Conservation (phyloP, 2,888 invertebrate species). For the Mimachlamys varia region DNA sequence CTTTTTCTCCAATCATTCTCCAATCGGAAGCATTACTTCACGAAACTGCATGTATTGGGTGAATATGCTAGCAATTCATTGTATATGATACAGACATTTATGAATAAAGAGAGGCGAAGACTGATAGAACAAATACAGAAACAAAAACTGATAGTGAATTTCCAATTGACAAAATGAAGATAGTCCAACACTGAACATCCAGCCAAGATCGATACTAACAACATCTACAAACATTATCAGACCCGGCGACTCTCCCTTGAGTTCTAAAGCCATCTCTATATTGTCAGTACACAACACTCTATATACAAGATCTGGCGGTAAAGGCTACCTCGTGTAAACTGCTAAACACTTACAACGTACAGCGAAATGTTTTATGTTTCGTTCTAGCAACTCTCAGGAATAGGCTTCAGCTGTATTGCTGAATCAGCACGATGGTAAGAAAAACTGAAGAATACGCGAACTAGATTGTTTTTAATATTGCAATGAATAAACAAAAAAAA, state of each 20-base stretch:
- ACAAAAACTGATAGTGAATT: neutral
- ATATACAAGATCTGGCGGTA: neutral
- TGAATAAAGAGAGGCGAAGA: neutral
- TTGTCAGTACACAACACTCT: neutral
- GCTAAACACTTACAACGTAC: neutral
- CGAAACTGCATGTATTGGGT: neutral
- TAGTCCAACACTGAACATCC: neutral
- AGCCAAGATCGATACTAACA: neutral
- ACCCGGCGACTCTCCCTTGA: neutral
- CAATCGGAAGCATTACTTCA: too few species aligned
- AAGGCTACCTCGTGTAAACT: neutral
- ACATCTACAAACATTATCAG: neutral
- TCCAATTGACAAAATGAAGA: neutral
- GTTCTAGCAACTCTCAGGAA: neutral
- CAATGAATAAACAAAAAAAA: neutral
- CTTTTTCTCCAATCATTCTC: too few species aligned
- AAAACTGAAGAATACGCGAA: neutral
- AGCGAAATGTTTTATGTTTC: neutral
- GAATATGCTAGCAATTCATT: neutral
- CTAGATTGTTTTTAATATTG: neutral
- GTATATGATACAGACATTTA: neutral
- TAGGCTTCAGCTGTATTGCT: neutral
- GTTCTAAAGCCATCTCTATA: neutral
- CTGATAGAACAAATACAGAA: neutral
- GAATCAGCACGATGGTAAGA: neutral